Base-by-base conservation (phyloP, 2,797 vertebrate genomes). In the Gambelia wislizenii region DNA sequence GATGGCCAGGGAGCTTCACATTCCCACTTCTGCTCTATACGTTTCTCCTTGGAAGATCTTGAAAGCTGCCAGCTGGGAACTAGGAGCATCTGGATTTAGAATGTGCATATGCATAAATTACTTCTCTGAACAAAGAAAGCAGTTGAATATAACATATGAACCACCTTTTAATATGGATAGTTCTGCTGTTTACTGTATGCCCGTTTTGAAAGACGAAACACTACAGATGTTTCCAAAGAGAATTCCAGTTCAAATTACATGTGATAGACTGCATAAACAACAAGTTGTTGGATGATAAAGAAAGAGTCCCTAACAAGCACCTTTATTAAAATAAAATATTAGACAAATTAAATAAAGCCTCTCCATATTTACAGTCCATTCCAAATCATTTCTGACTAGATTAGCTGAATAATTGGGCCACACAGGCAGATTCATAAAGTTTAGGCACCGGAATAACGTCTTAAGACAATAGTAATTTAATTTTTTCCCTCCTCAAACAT, bases 381-480 rank as follows among this genome's bases (percentile, higher is more conserved):
- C 87, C 59, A 8, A 89, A 89, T 81, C 89, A 82, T 89, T 93
- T 87, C 90, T 94, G 94, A 92, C 89, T 94, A 92, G 91, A 94
- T 95, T 93, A 92, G 91, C 85, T 94, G 91, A 95, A 93, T 91
- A 95, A 92, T 91, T 91, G 94, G 97, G 95, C 97, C 97, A 96
- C 97, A 96, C 96, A 96, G 87, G 91, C 72, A 92, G 97, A 94
- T 95, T 96, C 93, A 94, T 95, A 94, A 97, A 96, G 92, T 96
- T 97, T 95, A 96, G 96, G 96, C 93, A 95, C 85, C 91, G 95
- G 92, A 96, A 97, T 94, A 97, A 96, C 95, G 95, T 96, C 96
- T 97, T 95, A 95, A 96, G 97, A 97, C 96, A 96, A 96, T 93
- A 96, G 96, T 95, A 95, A 97, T 96, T 96, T 94, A 92, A 96